These are phyloP conservation scores for Brevimyrus niger DNA, from an alignment of 2,113 vertebrate genomes.

Conservation along the genomic window DNA sequence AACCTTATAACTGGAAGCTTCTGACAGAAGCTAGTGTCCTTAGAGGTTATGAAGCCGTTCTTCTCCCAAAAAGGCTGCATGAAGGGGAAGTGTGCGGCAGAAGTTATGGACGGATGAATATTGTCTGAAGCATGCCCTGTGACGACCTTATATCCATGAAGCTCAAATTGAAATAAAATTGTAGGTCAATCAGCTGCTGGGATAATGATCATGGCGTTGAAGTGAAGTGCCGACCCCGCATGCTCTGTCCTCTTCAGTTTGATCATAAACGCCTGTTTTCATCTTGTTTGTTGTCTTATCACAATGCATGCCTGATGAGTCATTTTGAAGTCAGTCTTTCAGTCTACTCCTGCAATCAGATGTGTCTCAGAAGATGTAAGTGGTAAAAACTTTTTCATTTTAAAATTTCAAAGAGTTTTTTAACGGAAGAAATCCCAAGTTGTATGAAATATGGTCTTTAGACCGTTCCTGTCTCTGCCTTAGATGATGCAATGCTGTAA, in stretches of 20 bases:
- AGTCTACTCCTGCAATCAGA: slow-evolving; percentile 6
- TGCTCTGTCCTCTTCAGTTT: neutral
- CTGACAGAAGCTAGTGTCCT: neutral
- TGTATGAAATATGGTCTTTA: neutral
- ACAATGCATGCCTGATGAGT: neutral
- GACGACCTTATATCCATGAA: neutral
- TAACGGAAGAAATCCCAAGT: neutral
- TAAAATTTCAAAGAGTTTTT: neutral
- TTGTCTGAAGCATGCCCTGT: neutral
- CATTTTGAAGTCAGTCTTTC: neutral
- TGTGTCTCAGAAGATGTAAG: neutral
- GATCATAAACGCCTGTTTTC: neutral
- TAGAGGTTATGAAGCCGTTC: neutral
- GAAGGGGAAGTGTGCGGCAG: neutral
- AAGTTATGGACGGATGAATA: neutral
- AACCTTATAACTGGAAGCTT: neutral
- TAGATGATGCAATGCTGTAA: neutral
- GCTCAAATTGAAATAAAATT: neutral
- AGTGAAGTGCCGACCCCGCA: neutral
- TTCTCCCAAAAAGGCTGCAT: neutral
- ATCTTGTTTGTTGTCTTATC: neutral
- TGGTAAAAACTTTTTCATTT: neutral
- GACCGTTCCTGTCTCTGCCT: neutral
- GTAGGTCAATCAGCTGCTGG: neutral
- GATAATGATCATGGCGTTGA: neutral